Base-by-base conservation (phyloP, 2,888 invertebrate genomes). In the Drosophila tanythrix region DNA sequence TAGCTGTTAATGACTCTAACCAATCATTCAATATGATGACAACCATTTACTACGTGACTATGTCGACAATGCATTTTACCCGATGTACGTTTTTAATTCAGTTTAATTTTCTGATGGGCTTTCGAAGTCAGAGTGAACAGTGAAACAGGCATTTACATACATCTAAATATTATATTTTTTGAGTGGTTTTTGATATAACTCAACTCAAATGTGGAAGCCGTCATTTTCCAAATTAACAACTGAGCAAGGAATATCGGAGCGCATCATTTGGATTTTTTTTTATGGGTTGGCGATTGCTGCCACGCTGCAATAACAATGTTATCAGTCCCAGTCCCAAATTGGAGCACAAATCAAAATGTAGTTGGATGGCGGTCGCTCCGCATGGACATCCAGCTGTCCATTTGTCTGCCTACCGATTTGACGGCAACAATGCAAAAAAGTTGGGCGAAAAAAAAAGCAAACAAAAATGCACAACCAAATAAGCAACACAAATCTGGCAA, bases 341-440 rank as follows among this genome's bases (percentile, higher is more conserved):
- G 81, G 81, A 79, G 75, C 81, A 81, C 79, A 81, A 81, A 81
- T 79, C 79, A 81, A 81, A 81, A 81, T 79, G 76, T 81, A 82
- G 79, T 81, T 81, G 81, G 66, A 76, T 65, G 40, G 55, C 67
- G 56, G 46, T 63, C 40, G n/a, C 10, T 46, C 64, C 25, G 57
- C 61, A 62, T 38, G 38, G 48, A 21, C 73, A 64, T 75, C 60
- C 59, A 65, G 50, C 61, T 79, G 79, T 79, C 70, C 65, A 70
- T 70, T 79, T 74, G 75, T 63, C 79, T 70, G 76, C 67, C 64
- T 71, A 64, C 76, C 81, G 59, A 71, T 78, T 76, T 71, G 80
- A 65, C 68, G 53, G 67, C 63, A 38, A 63, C 55, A 65, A 64
- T 66, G 63, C 40, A 40, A 66, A 66, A 70, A 53, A 51, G 56